Percentiles rank a stretch among this genome's conserved stretches.
phyloP scores from a whole-genome alignment of 2,113 vertebrate genomes.

The Nycticorax nycticorax region DNA sequence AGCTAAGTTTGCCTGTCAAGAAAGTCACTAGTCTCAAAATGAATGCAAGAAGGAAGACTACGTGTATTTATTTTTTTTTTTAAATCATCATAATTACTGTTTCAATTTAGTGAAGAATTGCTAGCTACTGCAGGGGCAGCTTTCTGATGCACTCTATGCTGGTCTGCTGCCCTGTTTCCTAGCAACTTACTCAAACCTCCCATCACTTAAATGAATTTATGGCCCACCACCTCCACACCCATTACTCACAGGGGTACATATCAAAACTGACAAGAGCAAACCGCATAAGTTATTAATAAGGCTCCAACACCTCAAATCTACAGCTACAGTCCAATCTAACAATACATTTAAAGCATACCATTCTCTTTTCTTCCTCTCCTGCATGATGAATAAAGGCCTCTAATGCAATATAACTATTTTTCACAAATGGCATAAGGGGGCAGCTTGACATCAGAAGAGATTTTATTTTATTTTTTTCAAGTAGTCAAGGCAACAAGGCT shows the following conservation, averaged over 20 bases:
- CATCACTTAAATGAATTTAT: constrained; percentile 71
- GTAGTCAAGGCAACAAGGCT: constrained; percentile 3
- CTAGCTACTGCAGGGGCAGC: constrained; percentile 65
- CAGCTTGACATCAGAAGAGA: background rate
- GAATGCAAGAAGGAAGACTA: background rate
- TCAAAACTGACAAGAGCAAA: constrained; percentile 48
- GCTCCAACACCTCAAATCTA: background rate
- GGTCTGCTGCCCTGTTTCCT: constrained; percentile 70
- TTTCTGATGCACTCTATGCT: constrained; percentile 22
- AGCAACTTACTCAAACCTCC: constrained; percentile 80
- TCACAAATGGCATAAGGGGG: background rate
- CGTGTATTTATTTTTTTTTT: background rate
- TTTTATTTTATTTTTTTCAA: background rate
- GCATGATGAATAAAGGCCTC: background rate
- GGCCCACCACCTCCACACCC: constrained; percentile 66
- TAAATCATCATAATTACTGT: background rate
- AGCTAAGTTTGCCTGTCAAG: background rate
- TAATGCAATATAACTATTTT: background rate
- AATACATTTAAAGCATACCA: background rate
- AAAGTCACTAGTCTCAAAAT: background rate
- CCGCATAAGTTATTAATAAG: constrained; percentile 19
- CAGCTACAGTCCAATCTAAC: background rate
- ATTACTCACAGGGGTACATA: constrained; percentile 55
- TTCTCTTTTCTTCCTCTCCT: background rate
- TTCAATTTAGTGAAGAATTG: background rate